These are phyloP conservation scores for Chlorodrepanis virens DNA, from an alignment of 2,113 vertebrate species.

Conservation along the genomic window DNA sequence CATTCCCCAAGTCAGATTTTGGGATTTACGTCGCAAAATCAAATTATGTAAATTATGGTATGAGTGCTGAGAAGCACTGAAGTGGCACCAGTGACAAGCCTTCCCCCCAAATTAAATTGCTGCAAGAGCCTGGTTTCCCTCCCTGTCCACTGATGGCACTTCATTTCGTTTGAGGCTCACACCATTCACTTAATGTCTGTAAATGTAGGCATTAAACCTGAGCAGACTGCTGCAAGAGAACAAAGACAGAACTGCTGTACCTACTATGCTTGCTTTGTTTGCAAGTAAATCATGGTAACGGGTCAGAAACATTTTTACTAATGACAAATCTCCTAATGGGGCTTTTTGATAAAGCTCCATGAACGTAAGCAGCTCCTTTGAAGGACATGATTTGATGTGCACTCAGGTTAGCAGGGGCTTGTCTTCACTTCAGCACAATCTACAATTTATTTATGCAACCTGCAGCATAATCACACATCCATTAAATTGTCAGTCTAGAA, in stretches of 20 bases:
- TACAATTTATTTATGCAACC: not conserved
- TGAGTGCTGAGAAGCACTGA: not conserved
- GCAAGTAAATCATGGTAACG: not conserved
- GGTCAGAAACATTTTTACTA: not conserved
- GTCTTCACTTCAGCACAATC: not conserved
- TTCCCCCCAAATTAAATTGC: not conserved
- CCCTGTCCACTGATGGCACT: not conserved
- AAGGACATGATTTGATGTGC: not conserved
- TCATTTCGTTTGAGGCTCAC: not conserved
- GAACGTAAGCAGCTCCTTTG: not conserved
- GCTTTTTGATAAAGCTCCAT: not conserved
- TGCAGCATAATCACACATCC: not conserved
- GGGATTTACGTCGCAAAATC: not conserved
- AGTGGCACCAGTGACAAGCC: not conserved
- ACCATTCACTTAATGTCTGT: not conserved
- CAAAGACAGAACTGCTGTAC: not conserved
- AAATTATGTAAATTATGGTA: fast-evolving
- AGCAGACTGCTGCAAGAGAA: not conserved
- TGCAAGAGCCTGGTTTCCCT: too few relatives aligned
- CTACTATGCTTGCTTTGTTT: not conserved
- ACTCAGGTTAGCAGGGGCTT: not conserved
- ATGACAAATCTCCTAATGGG: not conserved
- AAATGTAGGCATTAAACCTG: not conserved
- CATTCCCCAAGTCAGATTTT: fast-evolving
- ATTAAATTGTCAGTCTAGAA: not conserved